Evolutionary conservation across 2,888 invertebrate species (phyloP).

Genomic region (Tenthredo mesomela): DNA sequence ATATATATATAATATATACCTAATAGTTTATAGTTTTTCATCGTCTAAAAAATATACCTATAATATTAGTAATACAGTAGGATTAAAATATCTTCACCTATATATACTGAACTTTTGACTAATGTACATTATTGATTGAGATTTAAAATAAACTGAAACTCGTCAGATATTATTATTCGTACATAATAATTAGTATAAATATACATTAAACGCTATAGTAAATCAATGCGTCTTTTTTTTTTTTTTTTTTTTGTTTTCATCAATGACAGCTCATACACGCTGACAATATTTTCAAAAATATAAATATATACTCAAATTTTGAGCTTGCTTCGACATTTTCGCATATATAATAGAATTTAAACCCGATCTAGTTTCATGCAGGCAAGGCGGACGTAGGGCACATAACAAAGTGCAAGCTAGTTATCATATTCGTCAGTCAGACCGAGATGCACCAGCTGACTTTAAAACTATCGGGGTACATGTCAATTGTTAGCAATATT

Average conservation of each 20-base stretch:
- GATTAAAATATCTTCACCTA: neutral
- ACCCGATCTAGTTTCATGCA: slow-evolving; percentile 68
- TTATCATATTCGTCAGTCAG: slow-evolving; percentile 69
- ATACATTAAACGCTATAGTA: neutral
- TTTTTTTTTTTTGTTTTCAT: slow-evolving; percentile 54
- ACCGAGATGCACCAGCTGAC: slow-evolving; percentile 76
- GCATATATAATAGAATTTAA: slow-evolving; percentile 44
- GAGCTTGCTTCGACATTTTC: slow-evolving; percentile 46
- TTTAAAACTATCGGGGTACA: slow-evolving; percentile 52
- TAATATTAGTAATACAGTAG: neutral
- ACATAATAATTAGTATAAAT: neutral
- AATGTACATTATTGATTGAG: no score
- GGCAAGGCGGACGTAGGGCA: slow-evolving; percentile 72
- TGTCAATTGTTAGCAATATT: slow-evolving; percentile 42
- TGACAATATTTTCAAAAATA: slow-evolving; percentile 49
- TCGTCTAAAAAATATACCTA: neutral
- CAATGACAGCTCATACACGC: slow-evolving; percentile 59
- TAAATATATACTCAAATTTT: slow-evolving; percentile 46
- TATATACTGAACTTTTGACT: neutral
- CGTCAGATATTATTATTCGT: neutral
- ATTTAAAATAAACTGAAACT: neutral
- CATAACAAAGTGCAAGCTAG: slow-evolving; percentile 75
- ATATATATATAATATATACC: no score
- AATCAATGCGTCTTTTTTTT: neutral
- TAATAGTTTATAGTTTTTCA: neutral